These are phyloP conservation scores for Xyrichtys novacula DNA, from an alignment of 2,797 vertebrate genomes.

Conservation along the genomic window DNA sequence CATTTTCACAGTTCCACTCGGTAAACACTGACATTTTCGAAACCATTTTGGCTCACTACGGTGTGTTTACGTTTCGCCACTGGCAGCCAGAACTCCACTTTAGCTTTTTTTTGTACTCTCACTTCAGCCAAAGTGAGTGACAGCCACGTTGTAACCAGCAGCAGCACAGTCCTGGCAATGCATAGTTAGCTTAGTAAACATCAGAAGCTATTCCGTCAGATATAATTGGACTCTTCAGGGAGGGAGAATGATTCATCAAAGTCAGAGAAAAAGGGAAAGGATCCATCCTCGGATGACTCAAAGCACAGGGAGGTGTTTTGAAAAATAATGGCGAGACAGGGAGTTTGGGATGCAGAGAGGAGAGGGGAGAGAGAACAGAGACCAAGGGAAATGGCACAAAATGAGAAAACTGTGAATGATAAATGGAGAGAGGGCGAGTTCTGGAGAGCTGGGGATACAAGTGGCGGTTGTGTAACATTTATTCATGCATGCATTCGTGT, in stretches of 20 bases:
- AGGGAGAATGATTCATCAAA: conserved; percentile 59
- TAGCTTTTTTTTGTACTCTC: conserved; percentile 17
- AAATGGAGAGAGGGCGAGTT: conserved; percentile 48
- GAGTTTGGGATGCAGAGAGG: conserved; percentile 32
- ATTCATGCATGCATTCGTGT: conserved; percentile 25
- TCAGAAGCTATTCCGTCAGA: conserved; percentile 49
- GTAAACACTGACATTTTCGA: conserved; percentile 38
- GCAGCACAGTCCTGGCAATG: conserved; percentile 39
- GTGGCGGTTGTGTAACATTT: conserved; percentile 57
- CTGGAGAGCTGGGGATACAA: conserved; percentile 43
- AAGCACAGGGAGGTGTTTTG: conserved; percentile 35
- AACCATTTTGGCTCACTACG: conserved; percentile 27
- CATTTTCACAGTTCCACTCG: conserved; percentile 28
- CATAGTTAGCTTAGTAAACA: conserved; percentile 58
- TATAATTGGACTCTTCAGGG: conserved; percentile 61
- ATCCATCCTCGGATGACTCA: conserved; percentile 45
- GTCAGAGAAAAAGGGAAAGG: conserved; percentile 46
- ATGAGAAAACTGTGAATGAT: conserved; percentile 63
- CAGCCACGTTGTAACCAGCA: conserved; percentile 35
- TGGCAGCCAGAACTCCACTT: conserved; percentile 36
- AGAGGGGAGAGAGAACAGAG: conserved; percentile 14
- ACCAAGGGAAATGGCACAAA: conserved; percentile 48
- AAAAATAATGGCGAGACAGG: conserved; percentile 46
- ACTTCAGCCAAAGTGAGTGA: conserved; percentile 57
- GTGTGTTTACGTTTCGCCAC: conserved; percentile 42